Evolutionary conservation across 2,888 invertebrate species (phyloP), one percentile per base, ranked within the genome.

Genomic region (Ichneumon xanthorius): DNA sequence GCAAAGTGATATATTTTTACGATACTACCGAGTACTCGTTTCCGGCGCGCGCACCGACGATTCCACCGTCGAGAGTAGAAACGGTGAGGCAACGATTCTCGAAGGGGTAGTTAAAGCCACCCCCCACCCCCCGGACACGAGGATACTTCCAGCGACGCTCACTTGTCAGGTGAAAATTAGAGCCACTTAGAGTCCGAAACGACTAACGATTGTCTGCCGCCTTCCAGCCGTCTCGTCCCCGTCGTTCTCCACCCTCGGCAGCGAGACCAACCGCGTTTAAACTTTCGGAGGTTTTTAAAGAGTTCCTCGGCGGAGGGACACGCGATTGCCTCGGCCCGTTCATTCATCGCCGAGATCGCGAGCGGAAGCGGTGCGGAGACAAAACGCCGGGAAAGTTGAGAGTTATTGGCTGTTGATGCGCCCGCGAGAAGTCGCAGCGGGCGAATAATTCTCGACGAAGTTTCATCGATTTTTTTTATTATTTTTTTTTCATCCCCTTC

Each of bases 261-360:
- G n/a, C 48, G 22, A 45, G 50, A 14, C 61, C 58, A 67, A 37
- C 22, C 61, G 26, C 73, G 26, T 26, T 30, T 40, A 55, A 75
- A 84, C 72, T 84, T 84, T 80, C 30, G 58, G 40, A 16, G 53
- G 58, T 77, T 84, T 84, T 72, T 67, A 61, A 80, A 84, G 83
- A 72, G 72, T 58, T 48, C 40, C 77, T 50, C 50, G 50, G n/a
- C 16, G n/a, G 50, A 50, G 6, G 6, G 80, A 80, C 30, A 78
- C 40, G 70, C 70, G 67, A 84, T 67, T 53, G 37, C 11, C 71
- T 26, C 55, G 61, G 11, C 40, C 19, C 1, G 22, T 40, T 50
- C 63, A 55, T 55, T 67, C 37, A 37, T 58, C 73, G 22, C 37
- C 33, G 26, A 55, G 70, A 79, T 68, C 83, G 68, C 68, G 48